Conservation (phyloP, 2,888 invertebrate genomes). For the Seira sanloemensis region DNA sequence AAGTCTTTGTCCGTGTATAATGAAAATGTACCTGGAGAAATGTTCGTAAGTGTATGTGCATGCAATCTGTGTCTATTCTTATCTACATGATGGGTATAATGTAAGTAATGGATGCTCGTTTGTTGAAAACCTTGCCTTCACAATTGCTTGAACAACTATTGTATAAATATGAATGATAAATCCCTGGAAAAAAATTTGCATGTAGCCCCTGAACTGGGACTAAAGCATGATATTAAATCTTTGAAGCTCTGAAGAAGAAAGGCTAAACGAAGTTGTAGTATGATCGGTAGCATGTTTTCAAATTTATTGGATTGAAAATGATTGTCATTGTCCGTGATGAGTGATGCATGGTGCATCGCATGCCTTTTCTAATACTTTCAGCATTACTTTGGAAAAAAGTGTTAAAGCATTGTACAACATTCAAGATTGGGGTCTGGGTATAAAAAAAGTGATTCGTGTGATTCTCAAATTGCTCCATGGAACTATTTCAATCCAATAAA, state of each 20-base stretch:
- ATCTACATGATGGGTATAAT: not conserved
- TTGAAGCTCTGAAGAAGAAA: too few relatives aligned
- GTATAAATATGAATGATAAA: not conserved
- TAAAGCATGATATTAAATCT: not conserved
- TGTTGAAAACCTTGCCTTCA: not conserved
- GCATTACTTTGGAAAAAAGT: not conserved
- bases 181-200: not conserved
- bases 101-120: not conserved
- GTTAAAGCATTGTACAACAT: not conserved
- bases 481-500: conserved; percentile 7
- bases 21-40: conserved; percentile 43
- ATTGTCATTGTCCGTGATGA: not conserved
- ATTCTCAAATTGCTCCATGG: not conserved
- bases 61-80: not conserved
- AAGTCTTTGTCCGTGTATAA: conserved; percentile 9
- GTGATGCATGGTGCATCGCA: not conserved
- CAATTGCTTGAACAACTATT: not conserved
- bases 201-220: not conserved
- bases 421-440: too few relatives aligned
- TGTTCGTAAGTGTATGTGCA: conserved; percentile 60
- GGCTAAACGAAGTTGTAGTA: too few relatives aligned
- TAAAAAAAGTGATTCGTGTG: too few relatives aligned
- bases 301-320: conserved; percentile 6
- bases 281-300: not conserved
- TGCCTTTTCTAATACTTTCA: not conserved